Conservation (phyloP, 2,797 vertebrate species). For the Hemitrygon akajei region DNA sequence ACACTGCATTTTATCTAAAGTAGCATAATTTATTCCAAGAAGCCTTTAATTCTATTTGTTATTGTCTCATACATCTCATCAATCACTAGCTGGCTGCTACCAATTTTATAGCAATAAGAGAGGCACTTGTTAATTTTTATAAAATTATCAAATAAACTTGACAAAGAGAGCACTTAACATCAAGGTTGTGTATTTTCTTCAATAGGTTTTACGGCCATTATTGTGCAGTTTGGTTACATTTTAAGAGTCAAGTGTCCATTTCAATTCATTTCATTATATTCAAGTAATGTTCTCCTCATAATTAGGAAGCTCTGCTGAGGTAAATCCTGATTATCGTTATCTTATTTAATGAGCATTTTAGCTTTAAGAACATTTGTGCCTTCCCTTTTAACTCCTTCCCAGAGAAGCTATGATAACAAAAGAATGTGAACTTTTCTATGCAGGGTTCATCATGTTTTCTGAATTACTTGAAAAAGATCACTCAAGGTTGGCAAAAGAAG, state of each 20-base stretch:
- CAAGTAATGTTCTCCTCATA: not conserved
- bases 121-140: not conserved
- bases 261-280: not conserved
- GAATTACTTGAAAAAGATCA: not conserved
- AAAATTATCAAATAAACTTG: not conserved
- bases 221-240: not conserved
- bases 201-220: not conserved
- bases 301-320: not conserved
- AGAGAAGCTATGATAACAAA: not conserved
- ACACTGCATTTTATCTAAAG: not conserved
- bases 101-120: not conserved
- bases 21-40: conserved; percentile 18
- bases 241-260: not conserved
- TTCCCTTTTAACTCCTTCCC: not conserved
- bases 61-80: not conserved
- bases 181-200: not conserved
- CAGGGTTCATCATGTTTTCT: not conserved
- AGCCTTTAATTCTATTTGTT: not conserved
- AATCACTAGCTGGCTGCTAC: not conserved
- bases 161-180: not conserved
- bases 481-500: too few species aligned
- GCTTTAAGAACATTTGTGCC: not conserved
- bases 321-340: not conserved
- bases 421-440: not conserved
- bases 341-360: not conserved